Evolutionary conservation across 2,888 invertebrate genomes (phyloP).

Genomic region (Adineta ricciae): DNA sequence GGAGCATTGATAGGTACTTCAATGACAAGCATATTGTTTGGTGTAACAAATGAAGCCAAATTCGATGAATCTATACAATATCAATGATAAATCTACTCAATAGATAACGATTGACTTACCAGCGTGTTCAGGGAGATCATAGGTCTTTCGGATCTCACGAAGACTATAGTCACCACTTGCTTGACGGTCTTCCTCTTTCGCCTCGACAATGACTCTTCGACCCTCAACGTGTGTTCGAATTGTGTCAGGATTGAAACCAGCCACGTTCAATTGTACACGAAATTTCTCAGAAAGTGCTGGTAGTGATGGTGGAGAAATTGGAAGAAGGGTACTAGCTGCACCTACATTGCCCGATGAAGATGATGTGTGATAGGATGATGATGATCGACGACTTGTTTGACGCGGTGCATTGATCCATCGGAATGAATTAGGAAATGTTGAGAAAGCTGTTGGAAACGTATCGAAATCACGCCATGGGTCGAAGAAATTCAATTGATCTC

Average conservation of each 20-base stretch:
- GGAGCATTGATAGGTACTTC: not conserved
- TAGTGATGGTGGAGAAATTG: not conserved
- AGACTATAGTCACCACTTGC: conserved; percentile 2
- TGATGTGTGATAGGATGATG: not conserved
- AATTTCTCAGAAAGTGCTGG: not conserved
- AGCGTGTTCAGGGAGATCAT: conserved; percentile 25
- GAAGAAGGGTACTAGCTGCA: no score
- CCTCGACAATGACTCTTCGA: not conserved
- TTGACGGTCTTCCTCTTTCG: not conserved
- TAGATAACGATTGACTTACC: not conserved
- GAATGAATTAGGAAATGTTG: not conserved
- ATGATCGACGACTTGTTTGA: not conserved
- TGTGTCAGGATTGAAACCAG: not conserved
- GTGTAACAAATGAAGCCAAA: not conserved
- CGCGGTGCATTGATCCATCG: not conserved
- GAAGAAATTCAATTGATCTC: not conserved
- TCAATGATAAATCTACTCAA: no score
- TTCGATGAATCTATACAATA: not conserved
- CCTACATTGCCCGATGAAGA: no score
- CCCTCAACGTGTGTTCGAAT: not conserved
- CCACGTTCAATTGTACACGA: not conserved
- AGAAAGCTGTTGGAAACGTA: not conserved
- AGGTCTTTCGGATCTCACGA: conserved; percentile 22
- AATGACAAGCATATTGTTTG: not conserved
- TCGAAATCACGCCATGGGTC: conserved; percentile 7